Evolutionary conservation across 1,140 invertebrate genomes (phyloP).

Genomic region (Penaeus japonicus): DNA sequence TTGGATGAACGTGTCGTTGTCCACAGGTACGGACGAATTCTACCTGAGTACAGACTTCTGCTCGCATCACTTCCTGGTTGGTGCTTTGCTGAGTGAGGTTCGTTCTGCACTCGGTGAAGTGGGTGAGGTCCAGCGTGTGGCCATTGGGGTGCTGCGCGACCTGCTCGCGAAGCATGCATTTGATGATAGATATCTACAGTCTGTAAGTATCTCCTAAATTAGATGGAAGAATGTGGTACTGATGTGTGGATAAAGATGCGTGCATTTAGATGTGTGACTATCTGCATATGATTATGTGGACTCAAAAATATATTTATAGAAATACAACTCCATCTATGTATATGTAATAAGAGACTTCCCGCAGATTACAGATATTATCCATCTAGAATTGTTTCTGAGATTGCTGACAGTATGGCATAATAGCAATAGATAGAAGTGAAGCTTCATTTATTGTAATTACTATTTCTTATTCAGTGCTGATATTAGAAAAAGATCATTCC

Average conservation of each 20-base stretch:
- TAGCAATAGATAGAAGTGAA: not conserved
- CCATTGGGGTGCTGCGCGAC: slow-evolving; percentile 82
- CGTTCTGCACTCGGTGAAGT: slow-evolving; percentile 83
- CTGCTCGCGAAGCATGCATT: slow-evolving; percentile 92
- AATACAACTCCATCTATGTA: not conserved
- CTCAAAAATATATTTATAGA: too few species aligned
- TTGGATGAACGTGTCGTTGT: not conserved
- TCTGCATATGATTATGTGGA: too few species aligned
- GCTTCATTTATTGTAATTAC: not conserved
- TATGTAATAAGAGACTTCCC: too few species aligned
- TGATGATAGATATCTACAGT: slow-evolving; percentile 82
- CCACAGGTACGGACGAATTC: slow-evolving; percentile 58
- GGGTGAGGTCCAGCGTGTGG: slow-evolving; percentile 78
- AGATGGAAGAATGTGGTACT: not conserved
- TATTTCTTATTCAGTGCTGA: too few species aligned
- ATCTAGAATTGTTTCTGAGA: too few species aligned
- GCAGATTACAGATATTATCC: too few species aligned
- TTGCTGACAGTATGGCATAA: too few species aligned
- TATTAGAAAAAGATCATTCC: too few species aligned
- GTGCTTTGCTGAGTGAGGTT: slow-evolving; percentile 78
- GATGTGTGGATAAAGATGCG: not conserved
- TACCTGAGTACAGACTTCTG: slow-evolving; percentile 71
- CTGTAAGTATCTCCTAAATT: slow-evolving; percentile 62
- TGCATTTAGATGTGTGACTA: not conserved
- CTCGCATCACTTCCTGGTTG: slow-evolving; percentile 87